phyloP scores from a whole-genome alignment of 2,888 invertebrate species.

The Macrophya alboannulata region DNA sequence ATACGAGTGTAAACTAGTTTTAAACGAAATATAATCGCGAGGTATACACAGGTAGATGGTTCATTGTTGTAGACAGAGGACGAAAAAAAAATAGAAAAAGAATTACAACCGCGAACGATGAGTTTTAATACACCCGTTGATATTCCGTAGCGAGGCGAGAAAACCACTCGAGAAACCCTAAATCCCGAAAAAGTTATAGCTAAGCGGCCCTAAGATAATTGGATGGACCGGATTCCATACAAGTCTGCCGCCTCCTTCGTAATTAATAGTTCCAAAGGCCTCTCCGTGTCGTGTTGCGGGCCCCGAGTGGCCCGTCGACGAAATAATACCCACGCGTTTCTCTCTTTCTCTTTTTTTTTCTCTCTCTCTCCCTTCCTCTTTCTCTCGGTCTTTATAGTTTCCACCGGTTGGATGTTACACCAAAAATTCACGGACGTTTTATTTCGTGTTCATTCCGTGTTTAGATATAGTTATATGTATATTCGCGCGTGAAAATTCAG shows the following conservation, averaged over 20 bases:
- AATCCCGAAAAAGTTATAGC: slow-evolving; percentile 54
- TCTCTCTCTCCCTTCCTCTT: slow-evolving; percentile 18
- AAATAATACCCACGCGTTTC: slow-evolving; percentile 48
- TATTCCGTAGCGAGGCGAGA: slow-evolving; percentile 45
- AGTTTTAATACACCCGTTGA: slow-evolving; percentile 38
- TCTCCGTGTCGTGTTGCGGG: slow-evolving; percentile 50
- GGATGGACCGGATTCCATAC: slow-evolving; percentile 76
- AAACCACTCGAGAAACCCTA: slow-evolving; percentile 46
- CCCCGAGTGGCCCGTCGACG: slow-evolving; percentile 44
- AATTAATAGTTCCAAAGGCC: slow-evolving; percentile 75
- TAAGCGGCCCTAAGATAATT: slow-evolving; percentile 70
- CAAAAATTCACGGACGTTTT: slow-evolving; percentile 12
- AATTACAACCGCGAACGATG: not conserved
- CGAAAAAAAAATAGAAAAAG: not conserved
- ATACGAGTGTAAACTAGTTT: slow-evolving; percentile 41
- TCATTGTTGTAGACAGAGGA: not conserved
- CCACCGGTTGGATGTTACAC: slow-evolving; percentile 5
- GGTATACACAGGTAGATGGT: not conserved
- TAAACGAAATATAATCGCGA: slow-evolving; percentile 12
- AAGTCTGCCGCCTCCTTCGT: slow-evolving; percentile 68
- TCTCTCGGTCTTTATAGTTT: slow-evolving; percentile 37
- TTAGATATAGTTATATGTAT: not conserved
- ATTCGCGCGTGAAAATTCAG: slow-evolving; percentile 4
- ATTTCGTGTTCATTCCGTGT: not conserved
- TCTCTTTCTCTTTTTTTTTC: slow-evolving; percentile 10